Evolutionary conservation across 1,140 invertebrate species (phyloP).

Genomic region (Anastatus disparis): DNA sequence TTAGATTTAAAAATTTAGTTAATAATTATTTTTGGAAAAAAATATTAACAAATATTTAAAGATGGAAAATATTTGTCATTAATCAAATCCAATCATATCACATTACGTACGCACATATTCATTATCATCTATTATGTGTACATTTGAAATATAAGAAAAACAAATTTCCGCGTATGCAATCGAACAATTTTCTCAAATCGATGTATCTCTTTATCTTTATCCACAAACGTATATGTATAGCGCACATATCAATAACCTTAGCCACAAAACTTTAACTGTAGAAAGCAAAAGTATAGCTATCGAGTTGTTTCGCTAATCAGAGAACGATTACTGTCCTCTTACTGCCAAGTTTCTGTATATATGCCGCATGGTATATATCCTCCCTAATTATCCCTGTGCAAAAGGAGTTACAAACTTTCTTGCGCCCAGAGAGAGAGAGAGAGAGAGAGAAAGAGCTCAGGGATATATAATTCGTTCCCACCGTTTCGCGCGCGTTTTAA

Average conservation of each 20-base stretch:
- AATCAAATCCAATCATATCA: not conserved
- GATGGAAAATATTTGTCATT: not conserved
- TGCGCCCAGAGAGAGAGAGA: too few species aligned
- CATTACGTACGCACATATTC: not conserved
- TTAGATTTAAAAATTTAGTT: too few species aligned
- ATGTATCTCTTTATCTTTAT: too few species aligned
- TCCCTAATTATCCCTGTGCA: too few species aligned
- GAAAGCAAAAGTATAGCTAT: not conserved
- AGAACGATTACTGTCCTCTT: slow-evolving; percentile 54
- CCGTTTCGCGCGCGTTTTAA: too few species aligned
- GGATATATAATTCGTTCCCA: slow-evolving; percentile 28
- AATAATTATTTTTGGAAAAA: too few species aligned
- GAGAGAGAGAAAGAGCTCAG: too few species aligned
- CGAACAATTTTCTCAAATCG: slow-evolving; percentile 37
- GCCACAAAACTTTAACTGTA: not conserved
- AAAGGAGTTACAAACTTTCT: too few species aligned
- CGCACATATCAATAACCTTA: not conserved
- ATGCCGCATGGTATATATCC: too few species aligned
- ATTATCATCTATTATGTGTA: not conserved
- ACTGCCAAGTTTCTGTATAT: not conserved
- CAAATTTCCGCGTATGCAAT: not conserved
- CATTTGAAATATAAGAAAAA: not conserved
- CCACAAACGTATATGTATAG: too few species aligned
- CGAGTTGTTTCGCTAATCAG: slow-evolving; percentile 51
- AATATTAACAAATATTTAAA: not conserved